Base-by-base conservation (phyloP, 2,113 vertebrate species). In the Labeo rohita region DNA sequence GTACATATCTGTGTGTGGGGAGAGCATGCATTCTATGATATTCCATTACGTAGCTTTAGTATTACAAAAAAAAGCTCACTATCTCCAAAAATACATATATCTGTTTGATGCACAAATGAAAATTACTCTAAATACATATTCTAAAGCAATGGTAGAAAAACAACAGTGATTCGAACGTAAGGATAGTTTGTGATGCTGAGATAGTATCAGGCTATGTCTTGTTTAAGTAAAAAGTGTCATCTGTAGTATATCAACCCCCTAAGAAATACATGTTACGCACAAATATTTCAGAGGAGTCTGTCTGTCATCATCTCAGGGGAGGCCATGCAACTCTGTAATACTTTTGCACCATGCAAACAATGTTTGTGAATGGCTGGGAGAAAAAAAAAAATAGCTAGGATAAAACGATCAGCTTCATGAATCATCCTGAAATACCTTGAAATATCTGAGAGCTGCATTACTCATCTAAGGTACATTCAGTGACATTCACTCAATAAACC, bases 371-470 rank as follows among this genome's bases (percentile, higher is more conserved):
- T 2, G 3, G 11, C 72, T 75, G 12, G 18, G 18, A 8, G 7
- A 43, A 8, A 18, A 16, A 36, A 16, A 36, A 72, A 65, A 23
- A 39, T 4, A 10, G 9, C 70, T 72, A 2, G 9, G 9, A 47
- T 12, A n/a, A 47, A 5, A 66, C 28, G 12, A 7, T 13, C 10
- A 49, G 21, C 21, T 49, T 49, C 43, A 74, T 49, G 21, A 74
- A 74, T 74, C 72, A 74, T 50, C 23, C 6, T 75, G 72, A 50
- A 75, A 75, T 45, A 47, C 43, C 72, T 49, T 49, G 43, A 47
- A 74, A 74, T 74, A 49, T 49, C 12, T 45, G 72, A 74, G 21
- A 23, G 72, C 72, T 23, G 21, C 72, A 49, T 74, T 74, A 74
- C 21, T 75, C 45, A 75, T 75, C 21, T 23, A 8, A 0, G n/a